Percentiles rank a stretch among this genome's conserved stretches.
Conservation (phyloP, 2,113 vertebrate genomes). For the Mirza zaza region DNA sequence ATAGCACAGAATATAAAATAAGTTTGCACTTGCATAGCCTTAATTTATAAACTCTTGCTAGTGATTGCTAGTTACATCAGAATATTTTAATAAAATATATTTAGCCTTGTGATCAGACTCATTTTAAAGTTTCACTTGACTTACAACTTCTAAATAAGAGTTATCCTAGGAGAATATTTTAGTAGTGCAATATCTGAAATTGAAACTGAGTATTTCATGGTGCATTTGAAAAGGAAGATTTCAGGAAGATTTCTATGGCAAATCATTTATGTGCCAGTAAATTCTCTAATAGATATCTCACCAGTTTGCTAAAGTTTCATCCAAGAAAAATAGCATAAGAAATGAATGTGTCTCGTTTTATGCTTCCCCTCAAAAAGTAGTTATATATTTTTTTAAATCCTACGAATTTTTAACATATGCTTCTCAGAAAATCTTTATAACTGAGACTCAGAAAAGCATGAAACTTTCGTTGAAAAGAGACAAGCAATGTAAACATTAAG, state of each 20-base stretch:
- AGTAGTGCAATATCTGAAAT: conserved; percentile 37
- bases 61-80: conserved; percentile 28
- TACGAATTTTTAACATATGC: neutral
- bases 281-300: conserved; percentile 49
- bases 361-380: neutral
- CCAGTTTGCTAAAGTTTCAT: conserved; percentile 26
- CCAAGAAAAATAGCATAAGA: neutral
- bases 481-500: neutral
- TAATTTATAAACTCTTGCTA: conserved; percentile 37
- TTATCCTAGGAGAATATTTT: conserved; percentile 41
- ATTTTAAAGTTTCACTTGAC: conserved; percentile 20
- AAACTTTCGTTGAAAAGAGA: neutral
- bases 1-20: neutral
- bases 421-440: conserved; percentile 4
- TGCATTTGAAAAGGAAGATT: conserved; percentile 56
- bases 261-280: conserved; percentile 55
- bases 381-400: neutral
- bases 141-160: conserved; percentile 45
- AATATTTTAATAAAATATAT: conserved; percentile 41
- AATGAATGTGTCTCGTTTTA: conserved; percentile 50
- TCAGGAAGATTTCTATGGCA: conserved; percentile 50
- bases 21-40: neutral
- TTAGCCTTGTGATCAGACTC: conserved; percentile 12
- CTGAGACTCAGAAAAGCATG: neutral
- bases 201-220: conserved; percentile 46